These are phyloP conservation scores for Trichoplax adhaerens DNA, from an alignment of 37 sponge, comb jelly and placozoan genomes.

Conservation along the genomic window DNA sequence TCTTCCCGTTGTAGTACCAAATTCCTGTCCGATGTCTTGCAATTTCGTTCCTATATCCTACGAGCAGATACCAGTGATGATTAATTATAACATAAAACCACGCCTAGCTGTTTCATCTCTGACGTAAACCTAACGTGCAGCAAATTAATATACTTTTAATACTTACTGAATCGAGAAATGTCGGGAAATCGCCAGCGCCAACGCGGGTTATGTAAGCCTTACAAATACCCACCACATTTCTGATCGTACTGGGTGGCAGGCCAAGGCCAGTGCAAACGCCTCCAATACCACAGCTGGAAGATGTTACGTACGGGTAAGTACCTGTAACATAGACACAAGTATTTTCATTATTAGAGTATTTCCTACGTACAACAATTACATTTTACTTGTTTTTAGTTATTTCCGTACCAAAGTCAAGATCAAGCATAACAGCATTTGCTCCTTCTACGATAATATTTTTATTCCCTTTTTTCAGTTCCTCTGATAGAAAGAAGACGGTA, in stretches of 20 bases:
- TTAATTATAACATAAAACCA: neutral
- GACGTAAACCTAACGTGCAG: too few species aligned
- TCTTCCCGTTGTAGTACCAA: conserved; percentile 93
- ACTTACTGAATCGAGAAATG: conserved; percentile 55
- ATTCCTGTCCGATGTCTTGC: conserved; percentile 65
- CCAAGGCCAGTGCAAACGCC: conserved; percentile 88
- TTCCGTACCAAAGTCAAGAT: conserved; percentile 83
- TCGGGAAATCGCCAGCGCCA: conserved; percentile 82
- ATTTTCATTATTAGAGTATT: neutral
- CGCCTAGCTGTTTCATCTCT: too few species aligned
- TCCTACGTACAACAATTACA: conserved; percentile 4
- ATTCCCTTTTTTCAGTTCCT: conserved; percentile 21
- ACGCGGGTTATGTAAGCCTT: conserved; percentile 98
- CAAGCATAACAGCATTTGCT: conserved; percentile 97
- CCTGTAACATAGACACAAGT: conserved; percentile 20
- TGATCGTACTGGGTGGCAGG: conserved; percentile 49
- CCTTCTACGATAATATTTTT: conserved; percentile 85
- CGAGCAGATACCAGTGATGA: neutral
- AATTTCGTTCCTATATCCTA: conserved; percentile 68
- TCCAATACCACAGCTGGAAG: conserved; percentile 84
- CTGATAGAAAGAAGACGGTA: conserved; percentile 52
- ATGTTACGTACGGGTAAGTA: conserved; percentile 95
- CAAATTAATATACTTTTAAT: too few species aligned
- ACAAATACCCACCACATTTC: conserved; percentile 58
- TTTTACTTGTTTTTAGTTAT: neutral